phyloP scores from a whole-genome alignment of 2,113 vertebrate species.

The Ammodytes dubius region DNA sequence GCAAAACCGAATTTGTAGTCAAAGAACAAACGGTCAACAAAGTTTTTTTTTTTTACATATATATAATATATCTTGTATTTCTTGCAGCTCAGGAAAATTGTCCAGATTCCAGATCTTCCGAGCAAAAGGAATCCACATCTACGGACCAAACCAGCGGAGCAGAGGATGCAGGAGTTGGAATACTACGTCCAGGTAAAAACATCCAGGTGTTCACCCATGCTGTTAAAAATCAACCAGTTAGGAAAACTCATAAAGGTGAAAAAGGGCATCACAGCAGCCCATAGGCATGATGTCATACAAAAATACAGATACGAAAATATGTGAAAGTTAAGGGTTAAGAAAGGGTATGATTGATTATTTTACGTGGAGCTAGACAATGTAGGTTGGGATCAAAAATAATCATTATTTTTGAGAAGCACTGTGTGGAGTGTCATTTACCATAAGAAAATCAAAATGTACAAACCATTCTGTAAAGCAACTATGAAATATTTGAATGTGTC shows the following conservation, averaged over 20 bases:
- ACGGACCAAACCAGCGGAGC: slow-evolving; percentile 90
- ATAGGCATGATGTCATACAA: too few relatives aligned
- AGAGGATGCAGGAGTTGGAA: slow-evolving; percentile 92
- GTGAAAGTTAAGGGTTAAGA: background rate
- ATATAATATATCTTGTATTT: background rate
- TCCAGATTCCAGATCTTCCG: slow-evolving; percentile 91
- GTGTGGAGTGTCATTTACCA: too few relatives aligned
- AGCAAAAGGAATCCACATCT: slow-evolving; percentile 89
- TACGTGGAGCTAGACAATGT: too few relatives aligned
- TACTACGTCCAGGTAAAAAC: slow-evolving; percentile 90
- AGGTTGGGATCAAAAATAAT: background rate
- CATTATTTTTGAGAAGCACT: background rate
- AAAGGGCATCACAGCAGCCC: too few relatives aligned
- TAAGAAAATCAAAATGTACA: background rate
- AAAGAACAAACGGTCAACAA: too few relatives aligned
- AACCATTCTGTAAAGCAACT: background rate
- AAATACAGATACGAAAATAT: too few relatives aligned
- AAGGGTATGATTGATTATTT: too few relatives aligned
- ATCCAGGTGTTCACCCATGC: background rate
- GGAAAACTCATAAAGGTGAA: too few relatives aligned
- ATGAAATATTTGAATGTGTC: background rate
- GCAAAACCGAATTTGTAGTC: too few relatives aligned
- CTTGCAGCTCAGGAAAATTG: slow-evolving; percentile 90
- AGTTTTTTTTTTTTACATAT: too few relatives aligned
- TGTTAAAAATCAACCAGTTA: too few relatives aligned